These are phyloP conservation scores for Drosophila chauvacae DNA, from an alignment of 1,140 invertebrate genomes.

Conservation along the genomic window DNA sequence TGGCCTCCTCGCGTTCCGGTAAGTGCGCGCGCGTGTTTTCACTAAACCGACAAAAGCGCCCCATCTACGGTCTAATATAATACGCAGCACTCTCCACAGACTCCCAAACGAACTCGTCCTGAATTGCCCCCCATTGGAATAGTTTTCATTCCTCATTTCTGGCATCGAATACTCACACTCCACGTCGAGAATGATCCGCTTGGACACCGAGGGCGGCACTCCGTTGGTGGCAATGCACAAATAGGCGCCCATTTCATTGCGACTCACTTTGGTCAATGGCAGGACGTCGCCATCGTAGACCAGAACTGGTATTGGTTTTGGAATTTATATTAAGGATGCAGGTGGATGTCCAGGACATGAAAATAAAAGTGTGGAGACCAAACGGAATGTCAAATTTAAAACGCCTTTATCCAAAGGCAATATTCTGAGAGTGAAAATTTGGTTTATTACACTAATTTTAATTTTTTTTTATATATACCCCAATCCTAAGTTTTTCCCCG, in stretches of 20 bases:
- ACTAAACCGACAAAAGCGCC: slow-evolving; percentile 42
- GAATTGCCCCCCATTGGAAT: slow-evolving; percentile 1
- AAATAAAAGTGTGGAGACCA: slow-evolving; percentile 48
- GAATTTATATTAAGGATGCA: slow-evolving; percentile 52
- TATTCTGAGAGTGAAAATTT: background rate
- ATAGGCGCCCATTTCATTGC: slow-evolving; percentile 94
- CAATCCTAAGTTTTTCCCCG: background rate
- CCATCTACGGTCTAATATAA: slow-evolving; percentile 58
- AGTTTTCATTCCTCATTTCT: slow-evolving; percentile 39
- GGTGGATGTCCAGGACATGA: slow-evolving; percentile 48
- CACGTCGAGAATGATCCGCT: slow-evolving; percentile 94
- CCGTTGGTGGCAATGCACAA: slow-evolving; percentile 92
- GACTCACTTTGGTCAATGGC: slow-evolving; percentile 92
- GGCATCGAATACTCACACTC: slow-evolving; percentile 90
- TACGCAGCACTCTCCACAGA: slow-evolving; percentile 10
- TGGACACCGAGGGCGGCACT: slow-evolving; percentile 94
- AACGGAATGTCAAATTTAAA: slow-evolving; percentile 41
- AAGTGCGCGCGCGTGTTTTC: slow-evolving; percentile 75
- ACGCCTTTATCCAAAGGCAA: background rate
- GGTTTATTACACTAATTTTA: background rate
- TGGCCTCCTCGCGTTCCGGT: slow-evolving; percentile 66
- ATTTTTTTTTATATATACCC: background rate
- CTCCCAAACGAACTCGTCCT: background rate
- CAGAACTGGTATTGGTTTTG: slow-evolving; percentile 86
- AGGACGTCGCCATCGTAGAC: slow-evolving; percentile 92